Base-by-base conservation (phyloP, 2,888 invertebrate genomes). In the Idaea dimidiata region DNA sequence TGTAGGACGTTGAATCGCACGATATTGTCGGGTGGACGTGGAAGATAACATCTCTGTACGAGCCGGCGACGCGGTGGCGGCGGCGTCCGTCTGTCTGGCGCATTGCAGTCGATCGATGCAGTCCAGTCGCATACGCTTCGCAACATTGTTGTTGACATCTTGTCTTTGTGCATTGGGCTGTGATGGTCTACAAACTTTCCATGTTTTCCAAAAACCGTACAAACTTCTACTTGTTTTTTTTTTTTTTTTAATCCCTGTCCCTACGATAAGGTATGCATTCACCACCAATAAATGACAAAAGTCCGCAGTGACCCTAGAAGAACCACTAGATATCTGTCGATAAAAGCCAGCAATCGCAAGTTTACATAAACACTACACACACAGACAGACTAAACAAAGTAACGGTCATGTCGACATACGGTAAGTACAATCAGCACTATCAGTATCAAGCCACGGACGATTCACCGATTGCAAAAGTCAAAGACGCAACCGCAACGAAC, bases 11-110 rank as follows among this genome's bases (percentile, higher is more conserved):
- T 43, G 43, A 43, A 43, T 10, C 43, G 43, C 14, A 8, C 2
- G 3, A 10, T 43, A 43, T 43, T 43, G 43, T 43, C 43, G 43
- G 43, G 14, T 43, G 43, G 43, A 43, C 3, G 43, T 43, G 14
- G 14, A 43, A 43, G 43, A 43, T 43, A 43, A 43, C 43, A 43
- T 43, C 43, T 43, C 43, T 43, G 10, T 43, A 10, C 14, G 8
- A 43, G 43, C 43, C 43, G 43, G 10, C 14, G 14, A 43, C 43
- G 32, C 61, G 8, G 8, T 54, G 17, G 16, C 56, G 31, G 53
- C 58, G 72, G 71, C 72, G 71, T 62, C 72, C 65, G 62, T 14
- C 58, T 53, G 72, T 73, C 72, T 73, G 71, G 62, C 68, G 68
- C 69, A 66, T 57, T 64, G 70, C 67, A 33, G 66, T 58, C 62